Base-by-base conservation (phyloP, 2,113 vertebrate species). In the Sapayoa aenigma region DNA sequence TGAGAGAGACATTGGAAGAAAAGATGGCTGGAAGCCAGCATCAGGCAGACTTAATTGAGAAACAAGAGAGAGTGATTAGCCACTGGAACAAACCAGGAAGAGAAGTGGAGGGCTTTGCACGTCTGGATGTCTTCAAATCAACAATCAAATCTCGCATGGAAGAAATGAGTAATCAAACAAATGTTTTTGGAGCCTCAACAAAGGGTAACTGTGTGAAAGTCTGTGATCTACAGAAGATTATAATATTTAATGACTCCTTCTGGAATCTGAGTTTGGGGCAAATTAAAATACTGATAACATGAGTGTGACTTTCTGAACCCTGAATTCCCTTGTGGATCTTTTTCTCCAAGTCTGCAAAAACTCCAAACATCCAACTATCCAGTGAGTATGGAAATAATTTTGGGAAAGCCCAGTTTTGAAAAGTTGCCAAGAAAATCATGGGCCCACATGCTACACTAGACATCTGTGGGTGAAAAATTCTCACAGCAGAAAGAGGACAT, bases 121-220 rank as follows among this genome's bases (percentile, higher is more conserved):
- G 47, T 74, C 96, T 96, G 95, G 73, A 93, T 89, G 56, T 87
- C 84, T 94, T 95, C 96, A 97, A 90, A 88, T 77, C 88, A 90
- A 75, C 86, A 92, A 75, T 92, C 52, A 89, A 66, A 84, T 72
- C 80, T 93, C 86, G 72, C 65, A 74, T 56, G 76, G 79, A 95
- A 88, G 76, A 90, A 81, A 93, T 89, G 47, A 89, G 68, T 74
- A 94, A 95, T 78, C 68, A 93, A 87, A 69, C 67, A 94, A 93
- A 88, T 3, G 39, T 75, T 94, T 81, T 12, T 3, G 47, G 8
- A 44, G 20, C 52, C 56, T 67, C 56, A 71, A 4, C 84, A 84
- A 77, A 86, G 86, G 13, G 52, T 59, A 89, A 41, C 35, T 90
- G 7, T 62, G 47, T 78, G 55, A 63, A 86, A 89, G 42, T 22